These are phyloP conservation scores for Melierax canorus DNA, from an alignment of 2,113 vertebrate species.

Conservation along the genomic window DNA sequence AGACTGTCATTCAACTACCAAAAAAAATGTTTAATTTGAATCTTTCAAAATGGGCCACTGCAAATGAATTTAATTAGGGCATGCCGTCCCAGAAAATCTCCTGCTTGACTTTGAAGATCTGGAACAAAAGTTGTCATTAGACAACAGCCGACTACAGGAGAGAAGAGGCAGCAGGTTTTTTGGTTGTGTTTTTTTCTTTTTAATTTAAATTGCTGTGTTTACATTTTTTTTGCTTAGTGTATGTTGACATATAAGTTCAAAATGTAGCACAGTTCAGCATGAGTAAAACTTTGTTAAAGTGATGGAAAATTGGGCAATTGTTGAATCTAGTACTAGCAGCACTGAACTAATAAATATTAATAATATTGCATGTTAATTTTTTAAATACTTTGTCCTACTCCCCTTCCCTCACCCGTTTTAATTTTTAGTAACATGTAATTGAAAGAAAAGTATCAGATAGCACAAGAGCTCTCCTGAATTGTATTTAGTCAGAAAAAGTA, in stretches of 20 bases:
- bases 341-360: not conserved
- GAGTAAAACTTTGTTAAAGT: not conserved
- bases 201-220: not conserved
- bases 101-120: constrained; percentile 39
- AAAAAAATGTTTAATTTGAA: not conserved
- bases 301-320: not conserved
- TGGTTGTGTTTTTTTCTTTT: not conserved
- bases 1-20: not conserved
- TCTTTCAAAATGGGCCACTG: not conserved
- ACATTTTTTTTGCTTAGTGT: not conserved
- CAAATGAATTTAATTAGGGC: constrained; percentile 50
- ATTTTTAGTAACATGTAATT: not conserved
- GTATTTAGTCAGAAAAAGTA: not conserved
- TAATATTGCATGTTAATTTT: not conserved
- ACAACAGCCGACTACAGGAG: not conserved
- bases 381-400: not conserved
- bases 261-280: not conserved
- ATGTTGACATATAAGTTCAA: not conserved
- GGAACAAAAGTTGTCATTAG: not conserved
- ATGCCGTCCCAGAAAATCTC: constrained; percentile 31
- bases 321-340: not conserved
- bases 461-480: not conserved
- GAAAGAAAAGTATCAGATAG: not conserved
- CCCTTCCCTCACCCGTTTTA: not conserved
- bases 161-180: not conserved